Base-by-base conservation (phyloP, 1,140 invertebrate genomes). In the Scaptomyza hsui region DNA sequence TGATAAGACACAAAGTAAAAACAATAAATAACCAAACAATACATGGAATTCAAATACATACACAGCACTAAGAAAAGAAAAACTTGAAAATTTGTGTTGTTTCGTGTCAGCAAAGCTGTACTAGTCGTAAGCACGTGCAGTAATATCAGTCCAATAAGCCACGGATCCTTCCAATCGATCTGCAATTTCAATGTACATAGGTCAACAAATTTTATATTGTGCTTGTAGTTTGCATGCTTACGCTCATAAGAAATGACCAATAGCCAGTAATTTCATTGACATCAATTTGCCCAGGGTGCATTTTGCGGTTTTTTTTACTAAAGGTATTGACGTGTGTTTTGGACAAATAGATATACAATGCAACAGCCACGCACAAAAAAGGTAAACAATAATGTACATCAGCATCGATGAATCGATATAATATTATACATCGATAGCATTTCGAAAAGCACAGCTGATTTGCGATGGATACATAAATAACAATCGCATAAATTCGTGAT, bases 91-190 rank as follows among this genome's bases (percentile, higher is more conserved):
- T 97, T 97, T 69, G 95, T 94, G 93, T 96, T 95, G 92, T 97
- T 97, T 75, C 96, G 93, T 41, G 96, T 97, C 69, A 96, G 93
- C 39, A 97, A 91, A 24, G 96, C 95, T 48, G 95, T 95, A 73
- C 96, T 93, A 47, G 96, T 97, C 5, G 97, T 93, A 29, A 95
- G 91, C 42, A 97, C 90, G 86, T 97, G 96, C 89, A 96, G 95
- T 26, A 93, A 92, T 59, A 97, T 90, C 3, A 97, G 88, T 13
- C 94, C 94, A 53, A 96, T 95, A 9, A 97, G 92, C 96, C 96
- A 97, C 42, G 96, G 96, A 92, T 97, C 97, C 72, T 93, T 93
- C 96, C 96, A 97, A 89, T 97, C 96, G 90, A 97, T 96, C 97
- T 97, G 92, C 49, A 94, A 94, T 29, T 41, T 63, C 62, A 10